Evolutionary conservation across 2,797 vertebrate species (phyloP).

Genomic region (Kryptopterus vitreolus): DNA sequence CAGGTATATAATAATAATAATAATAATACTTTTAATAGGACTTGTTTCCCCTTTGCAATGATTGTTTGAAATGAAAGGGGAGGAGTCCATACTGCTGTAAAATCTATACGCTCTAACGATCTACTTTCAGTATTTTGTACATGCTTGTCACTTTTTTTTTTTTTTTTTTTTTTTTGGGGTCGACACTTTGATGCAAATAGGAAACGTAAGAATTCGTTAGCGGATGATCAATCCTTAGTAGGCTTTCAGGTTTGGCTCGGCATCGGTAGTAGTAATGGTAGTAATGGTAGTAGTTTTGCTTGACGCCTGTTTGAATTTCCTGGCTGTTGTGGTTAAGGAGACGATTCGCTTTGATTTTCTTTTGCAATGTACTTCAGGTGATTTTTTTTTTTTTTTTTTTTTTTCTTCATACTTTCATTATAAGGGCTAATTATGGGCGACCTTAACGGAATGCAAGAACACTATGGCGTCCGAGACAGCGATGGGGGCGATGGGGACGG

Average conservation of each 20-base stretch:
- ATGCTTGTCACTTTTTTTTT: slow-evolving; percentile 58
- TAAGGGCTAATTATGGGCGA: slow-evolving; percentile 77
- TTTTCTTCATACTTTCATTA: slow-evolving; percentile 77
- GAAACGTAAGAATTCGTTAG: slow-evolving; percentile 63
- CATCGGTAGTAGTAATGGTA: slow-evolving; percentile 66
- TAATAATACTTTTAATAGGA: slow-evolving; percentile 62
- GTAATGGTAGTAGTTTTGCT: slow-evolving; percentile 69
- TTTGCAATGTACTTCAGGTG: slow-evolving; percentile 77
- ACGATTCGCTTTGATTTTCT: slow-evolving; percentile 55
- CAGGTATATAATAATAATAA: slow-evolving; percentile 67
- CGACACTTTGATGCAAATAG: slow-evolving; percentile 71
- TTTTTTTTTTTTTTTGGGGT: slow-evolving; percentile 39
- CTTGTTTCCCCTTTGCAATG: slow-evolving; percentile 58
- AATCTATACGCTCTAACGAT: slow-evolving; percentile 70
- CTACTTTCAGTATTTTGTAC: slow-evolving; percentile 71
- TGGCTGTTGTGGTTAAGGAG: slow-evolving; percentile 56
- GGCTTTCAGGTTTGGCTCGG: slow-evolving; percentile 63
- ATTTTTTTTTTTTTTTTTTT: too few species aligned
- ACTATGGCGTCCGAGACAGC: slow-evolving; percentile 59
- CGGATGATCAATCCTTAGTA: slow-evolving; percentile 67
- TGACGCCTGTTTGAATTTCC: slow-evolving; percentile 65
- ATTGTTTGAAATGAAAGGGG: slow-evolving; percentile 58
- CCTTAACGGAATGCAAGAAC: slow-evolving; percentile 60
- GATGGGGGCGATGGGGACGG: slow-evolving; percentile 63
- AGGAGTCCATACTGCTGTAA: slow-evolving; percentile 77